These are phyloP conservation scores for Tenrec ecaudatus DNA, from an alignment of 2,113 vertebrate genomes.

Conservation along the genomic window DNA sequence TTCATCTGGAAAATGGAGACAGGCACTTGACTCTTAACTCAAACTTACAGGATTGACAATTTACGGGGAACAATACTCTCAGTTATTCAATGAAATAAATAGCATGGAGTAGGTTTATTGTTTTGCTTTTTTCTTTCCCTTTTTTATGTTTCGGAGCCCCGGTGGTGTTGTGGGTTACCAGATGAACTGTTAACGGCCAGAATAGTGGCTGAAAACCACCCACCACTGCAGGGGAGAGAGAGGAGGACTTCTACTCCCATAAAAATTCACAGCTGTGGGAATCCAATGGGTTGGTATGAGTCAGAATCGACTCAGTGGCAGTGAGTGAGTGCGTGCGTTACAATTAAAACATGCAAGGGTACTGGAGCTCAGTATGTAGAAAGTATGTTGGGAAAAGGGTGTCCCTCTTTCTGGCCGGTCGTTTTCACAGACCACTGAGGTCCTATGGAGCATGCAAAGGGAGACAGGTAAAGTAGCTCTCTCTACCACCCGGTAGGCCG, in stretches of 20 bases:
- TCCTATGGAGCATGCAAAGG: neutral
- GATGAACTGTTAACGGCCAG: too few species aligned
- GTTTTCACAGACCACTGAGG: neutral
- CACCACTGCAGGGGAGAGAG: too few species aligned
- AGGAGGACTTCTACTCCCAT: too few species aligned
- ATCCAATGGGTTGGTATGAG: too few species aligned
- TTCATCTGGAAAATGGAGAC: neutral
- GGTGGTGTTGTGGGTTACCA: too few species aligned
- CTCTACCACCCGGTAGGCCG: neutral
- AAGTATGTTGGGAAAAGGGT: conserved; percentile 21
- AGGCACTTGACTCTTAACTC: neutral
- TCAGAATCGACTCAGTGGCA: too few species aligned
- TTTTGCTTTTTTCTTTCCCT: neutral
- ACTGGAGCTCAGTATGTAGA: neutral
- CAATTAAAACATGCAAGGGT: neutral
- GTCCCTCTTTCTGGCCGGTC: neutral
- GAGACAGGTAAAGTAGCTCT: neutral
- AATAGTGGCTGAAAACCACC: too few species aligned
- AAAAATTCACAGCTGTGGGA: too few species aligned
- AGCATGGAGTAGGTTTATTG: neutral
- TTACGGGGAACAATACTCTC: neutral
- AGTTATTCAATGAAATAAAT: conserved; percentile 24
- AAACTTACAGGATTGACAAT: neutral
- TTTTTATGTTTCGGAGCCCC: conserved; percentile 24
- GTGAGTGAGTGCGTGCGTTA: too few species aligned